Base-by-base conservation (phyloP, 2,888 invertebrate genomes). In the Smittia aterrima region DNA sequence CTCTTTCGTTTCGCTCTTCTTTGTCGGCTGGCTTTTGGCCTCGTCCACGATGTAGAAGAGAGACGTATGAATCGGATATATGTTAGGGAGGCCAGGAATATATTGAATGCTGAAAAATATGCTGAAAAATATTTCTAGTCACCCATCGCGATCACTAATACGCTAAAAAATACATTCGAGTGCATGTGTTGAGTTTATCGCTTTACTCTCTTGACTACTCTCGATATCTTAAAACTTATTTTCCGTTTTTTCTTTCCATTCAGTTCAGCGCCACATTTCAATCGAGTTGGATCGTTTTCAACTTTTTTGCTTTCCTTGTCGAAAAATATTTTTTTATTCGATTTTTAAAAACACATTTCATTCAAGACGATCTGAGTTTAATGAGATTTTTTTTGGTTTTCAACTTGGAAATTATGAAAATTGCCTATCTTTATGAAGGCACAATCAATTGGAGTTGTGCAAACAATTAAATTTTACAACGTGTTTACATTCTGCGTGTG, bases 381-480 rank as follows among this genome's bases (percentile, higher is more conserved):
- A 32, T 32, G 32, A 9, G 32, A 32, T 32, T 32, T 32, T 32
- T 9, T 32, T 3, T 9, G 32, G 32, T 32, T 32, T 32, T 32
- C 4, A 9, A 9, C 32, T 6, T 3, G 32, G 9, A 32, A 32
- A 32, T 9, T 6, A 9, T 32, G 4, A 32, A 9, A 32, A 32
- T 32, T 32, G 32, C 32, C 32, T 3, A 32, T 32, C 32, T 32
- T 32, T 32, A 32, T 32, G 32, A 32, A 32, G 32, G n/a, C n/a
- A n/a, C n/a, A n/a, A n/a, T n/a, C n/a, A 11, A 38, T 9, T 9
- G 11, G 53, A 47, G 53, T 68, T 68, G 68, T 53, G 68, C 68
- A 68, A 68, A 68, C 68, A 68, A 68, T 68, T 68, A 68, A 47
- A 68, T 68, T 68, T 68, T 68, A 68, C 68, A 47, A 41, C 68